Evolutionary conservation across 2,888 invertebrate genomes (phyloP).

Genomic region (Amiota minor): DNA sequence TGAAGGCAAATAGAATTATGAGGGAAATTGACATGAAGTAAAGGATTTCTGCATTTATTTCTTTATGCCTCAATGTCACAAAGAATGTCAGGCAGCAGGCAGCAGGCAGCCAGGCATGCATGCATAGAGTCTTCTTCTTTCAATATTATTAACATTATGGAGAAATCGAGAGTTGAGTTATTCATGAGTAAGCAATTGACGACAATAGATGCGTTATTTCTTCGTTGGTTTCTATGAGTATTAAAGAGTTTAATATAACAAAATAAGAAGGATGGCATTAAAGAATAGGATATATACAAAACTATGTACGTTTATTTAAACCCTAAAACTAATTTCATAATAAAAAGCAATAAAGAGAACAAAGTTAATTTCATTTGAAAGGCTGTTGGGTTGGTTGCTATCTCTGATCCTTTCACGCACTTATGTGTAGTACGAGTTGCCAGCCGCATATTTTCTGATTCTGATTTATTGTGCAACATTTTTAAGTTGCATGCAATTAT

Average conservation of each 20-base stretch:
- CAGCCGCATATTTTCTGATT: background rate
- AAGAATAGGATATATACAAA: conserved; percentile 1
- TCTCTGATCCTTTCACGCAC: background rate
- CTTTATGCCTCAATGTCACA: background rate
- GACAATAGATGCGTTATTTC: background rate
- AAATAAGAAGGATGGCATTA: too few species aligned
- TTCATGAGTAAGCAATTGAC: too few species aligned
- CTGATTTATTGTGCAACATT: conserved; percentile 27
- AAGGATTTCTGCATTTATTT: conserved; percentile 3
- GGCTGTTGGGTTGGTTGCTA: background rate
- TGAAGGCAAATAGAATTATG: background rate
- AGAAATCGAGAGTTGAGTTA: too few species aligned
- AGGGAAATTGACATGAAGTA: background rate
- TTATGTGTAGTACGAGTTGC: background rate
- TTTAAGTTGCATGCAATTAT: conserved; percentile 31
- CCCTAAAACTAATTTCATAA: conserved; percentile 15
- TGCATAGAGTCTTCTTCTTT: too few species aligned
- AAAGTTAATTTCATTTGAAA: conserved; percentile 26
- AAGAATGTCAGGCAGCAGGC: too few species aligned
- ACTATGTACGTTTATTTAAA: too few species aligned
- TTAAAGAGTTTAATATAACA: too few species aligned
- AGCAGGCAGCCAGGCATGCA: too few species aligned
- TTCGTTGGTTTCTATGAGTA: background rate
- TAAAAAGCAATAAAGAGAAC: conserved; percentile 11
- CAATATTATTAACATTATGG: too few species aligned